Evolutionary conservation across 1,140 invertebrate genomes (phyloP).

Genomic region (Atta colombica): DNA sequence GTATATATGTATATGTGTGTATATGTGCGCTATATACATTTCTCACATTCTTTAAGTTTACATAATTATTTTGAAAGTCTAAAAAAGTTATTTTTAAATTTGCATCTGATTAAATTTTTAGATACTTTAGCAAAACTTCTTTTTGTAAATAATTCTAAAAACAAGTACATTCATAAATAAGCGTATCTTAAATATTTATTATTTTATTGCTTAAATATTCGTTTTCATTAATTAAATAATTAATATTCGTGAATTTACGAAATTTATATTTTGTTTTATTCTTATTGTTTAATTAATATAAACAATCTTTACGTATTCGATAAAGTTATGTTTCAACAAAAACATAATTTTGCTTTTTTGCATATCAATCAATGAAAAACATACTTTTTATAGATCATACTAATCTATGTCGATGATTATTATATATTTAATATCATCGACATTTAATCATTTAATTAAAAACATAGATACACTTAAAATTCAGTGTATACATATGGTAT

Average conservation of each 20-base stretch:
- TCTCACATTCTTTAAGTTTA: too few relatives aligned
- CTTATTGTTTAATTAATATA: background rate
- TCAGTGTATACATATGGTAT: slow-evolving; percentile 50
- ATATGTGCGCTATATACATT: too few relatives aligned
- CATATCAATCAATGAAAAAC: slow-evolving; percentile 14
- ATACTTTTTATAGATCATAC: background rate
- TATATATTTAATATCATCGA: background rate
- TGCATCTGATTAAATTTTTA: too few relatives aligned
- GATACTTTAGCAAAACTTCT: background rate
- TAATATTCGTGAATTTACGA: background rate
- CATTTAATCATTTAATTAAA: too few relatives aligned
- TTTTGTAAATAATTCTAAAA: slow-evolving; percentile 1
- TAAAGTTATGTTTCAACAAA: background rate
- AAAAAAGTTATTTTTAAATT: too few relatives aligned
- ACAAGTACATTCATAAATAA: slow-evolving; percentile 1
- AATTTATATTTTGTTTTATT: slow-evolving; percentile 10
- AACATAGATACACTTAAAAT: background rate
- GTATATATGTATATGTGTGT: too few relatives aligned
- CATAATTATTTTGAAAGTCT: too few relatives aligned
- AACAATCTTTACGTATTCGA: background rate
- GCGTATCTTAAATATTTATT: slow-evolving; percentile 18
- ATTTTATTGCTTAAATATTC: slow-evolving; percentile 17
- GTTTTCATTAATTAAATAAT: slow-evolving; percentile 7
- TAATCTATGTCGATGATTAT: slow-evolving; percentile 7
- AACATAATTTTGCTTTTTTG: background rate